Base-by-base conservation (phyloP, 1,140 invertebrate genomes). In the Drosophila triauraria region DNA sequence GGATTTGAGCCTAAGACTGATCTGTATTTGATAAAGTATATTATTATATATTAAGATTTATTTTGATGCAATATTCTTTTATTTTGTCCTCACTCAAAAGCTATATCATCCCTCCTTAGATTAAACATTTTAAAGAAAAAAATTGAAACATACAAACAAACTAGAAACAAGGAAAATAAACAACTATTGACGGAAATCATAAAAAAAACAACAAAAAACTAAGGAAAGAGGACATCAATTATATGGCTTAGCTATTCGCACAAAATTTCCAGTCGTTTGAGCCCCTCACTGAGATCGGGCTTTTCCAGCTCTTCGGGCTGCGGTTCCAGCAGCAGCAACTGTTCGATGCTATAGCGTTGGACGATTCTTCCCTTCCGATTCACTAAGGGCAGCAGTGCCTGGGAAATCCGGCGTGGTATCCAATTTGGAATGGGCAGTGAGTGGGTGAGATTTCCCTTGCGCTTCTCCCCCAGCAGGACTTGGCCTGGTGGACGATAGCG, bases 301-400 rank as follows among this genome's bases (percentile, higher is more conserved):
- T 57, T 63, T n/a, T 69, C 25, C 1, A 86, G 58, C 0, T 76
- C 40, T 1, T 40, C 20, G 2, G 83, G 75, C 9, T 87, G 62
- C 0, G 83, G 83, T 57, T 86, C 83, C 20, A 64, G 13, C 0
- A 69, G 8, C 2, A 86, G 67, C 54, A 86, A 57, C 30, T 82
- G 62, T 0, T 87, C 70, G 2, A 86, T 72, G 23, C 27, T 56
- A 35, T 86, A 86, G 32, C 83, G 83, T 5, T 43, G 12, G 0
- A 80, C 17, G 4, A 56, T 3, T n/a, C 32, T 43, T 7, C 44
- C 67, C 12, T 12, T 4, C 2, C 30, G 32, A 17, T 70, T 70
- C 3, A 3, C 3, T 2, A 54, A 4, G 1, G 5, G 27, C 6
- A n/a, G 5, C 23, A 62, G 15, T 2, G 10, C 1, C 17, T 13